These are phyloP conservation scores for Helogale parvula DNA, from an alignment of 2,113 vertebrate species.

Conservation along the genomic window DNA sequence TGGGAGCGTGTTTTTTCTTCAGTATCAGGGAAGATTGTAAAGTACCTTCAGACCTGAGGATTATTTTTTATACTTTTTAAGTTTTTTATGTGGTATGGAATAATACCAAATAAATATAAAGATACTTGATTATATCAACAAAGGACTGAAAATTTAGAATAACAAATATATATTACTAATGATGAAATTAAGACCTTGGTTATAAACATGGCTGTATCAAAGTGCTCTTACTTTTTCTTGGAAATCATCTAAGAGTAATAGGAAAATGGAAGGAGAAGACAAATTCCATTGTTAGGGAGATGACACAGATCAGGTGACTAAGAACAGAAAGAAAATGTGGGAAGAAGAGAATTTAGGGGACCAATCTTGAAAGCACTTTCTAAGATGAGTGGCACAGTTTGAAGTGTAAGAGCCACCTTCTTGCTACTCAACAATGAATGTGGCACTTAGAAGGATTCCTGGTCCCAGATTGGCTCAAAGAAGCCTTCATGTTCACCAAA, in stretches of 20 bases:
- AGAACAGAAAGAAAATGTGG: neutral
- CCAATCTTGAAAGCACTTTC: neutral
- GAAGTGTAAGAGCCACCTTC: neutral
- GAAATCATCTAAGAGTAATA: neutral
- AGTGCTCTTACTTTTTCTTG: conserved; percentile 4
- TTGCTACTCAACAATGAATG: neutral
- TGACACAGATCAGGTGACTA: neutral
- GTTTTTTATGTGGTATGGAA: neutral
- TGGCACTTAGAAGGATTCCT: neutral
- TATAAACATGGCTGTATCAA: neutral
- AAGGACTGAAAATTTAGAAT: neutral
- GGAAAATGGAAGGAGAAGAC: neutral
- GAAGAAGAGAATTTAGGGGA: neutral
- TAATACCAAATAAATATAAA: conserved; percentile 2
- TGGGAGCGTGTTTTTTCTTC: neutral
- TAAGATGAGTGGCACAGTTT: neutral
- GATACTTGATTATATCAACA: conserved; percentile 18
- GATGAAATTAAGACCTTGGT: neutral
- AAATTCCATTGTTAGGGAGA: neutral
- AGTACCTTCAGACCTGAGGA: neutral
- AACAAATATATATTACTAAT: neutral
- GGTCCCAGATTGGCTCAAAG: neutral
- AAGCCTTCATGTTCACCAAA: neutral
- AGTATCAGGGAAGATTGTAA: neutral
- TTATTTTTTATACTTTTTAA: neutral